Evolutionary conservation across 2,888 invertebrate species (phyloP).

Genomic region (Allacma fusca): DNA sequence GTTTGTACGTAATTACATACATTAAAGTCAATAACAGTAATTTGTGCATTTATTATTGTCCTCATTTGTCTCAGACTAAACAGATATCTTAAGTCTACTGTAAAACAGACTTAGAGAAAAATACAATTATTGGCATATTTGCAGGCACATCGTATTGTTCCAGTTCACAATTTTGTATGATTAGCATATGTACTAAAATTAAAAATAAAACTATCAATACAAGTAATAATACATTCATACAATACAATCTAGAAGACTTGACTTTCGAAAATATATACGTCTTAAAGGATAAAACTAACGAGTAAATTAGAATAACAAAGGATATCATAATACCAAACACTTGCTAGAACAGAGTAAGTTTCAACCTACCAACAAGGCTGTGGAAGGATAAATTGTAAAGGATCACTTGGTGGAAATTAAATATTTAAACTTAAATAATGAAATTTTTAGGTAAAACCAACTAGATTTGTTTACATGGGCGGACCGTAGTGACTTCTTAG

Average conservation of each 20-base stretch:
- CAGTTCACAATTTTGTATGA: background rate
- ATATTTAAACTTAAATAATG: background rate
- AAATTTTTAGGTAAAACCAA: background rate
- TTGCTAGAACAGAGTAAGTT: too few species aligned
- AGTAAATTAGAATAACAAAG: background rate
- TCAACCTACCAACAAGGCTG: background rate
- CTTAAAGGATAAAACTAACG: background rate
- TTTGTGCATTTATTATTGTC: conserved; percentile 11
- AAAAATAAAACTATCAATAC: background rate
- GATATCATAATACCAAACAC: too few species aligned
- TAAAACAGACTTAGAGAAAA: background rate
- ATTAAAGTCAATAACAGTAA: background rate
- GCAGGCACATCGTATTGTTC: conserved; percentile 37
- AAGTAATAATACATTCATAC: too few species aligned
- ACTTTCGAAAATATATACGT: background rate
- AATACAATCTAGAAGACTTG: too few species aligned
- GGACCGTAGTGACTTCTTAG: background rate
- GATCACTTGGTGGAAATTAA: background rate
- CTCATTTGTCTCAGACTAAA: background rate
- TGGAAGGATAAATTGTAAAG: background rate
- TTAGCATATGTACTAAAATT: background rate
- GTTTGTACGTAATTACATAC: too few species aligned
- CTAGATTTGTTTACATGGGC: conserved; percentile 6
- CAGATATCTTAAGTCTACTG: background rate
- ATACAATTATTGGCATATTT: conserved; percentile 39